Evolutionary conservation across 2,797 vertebrate species (phyloP), one percentile per base, ranked within the genome.

Genomic region (Microtus obscurus): DNA sequence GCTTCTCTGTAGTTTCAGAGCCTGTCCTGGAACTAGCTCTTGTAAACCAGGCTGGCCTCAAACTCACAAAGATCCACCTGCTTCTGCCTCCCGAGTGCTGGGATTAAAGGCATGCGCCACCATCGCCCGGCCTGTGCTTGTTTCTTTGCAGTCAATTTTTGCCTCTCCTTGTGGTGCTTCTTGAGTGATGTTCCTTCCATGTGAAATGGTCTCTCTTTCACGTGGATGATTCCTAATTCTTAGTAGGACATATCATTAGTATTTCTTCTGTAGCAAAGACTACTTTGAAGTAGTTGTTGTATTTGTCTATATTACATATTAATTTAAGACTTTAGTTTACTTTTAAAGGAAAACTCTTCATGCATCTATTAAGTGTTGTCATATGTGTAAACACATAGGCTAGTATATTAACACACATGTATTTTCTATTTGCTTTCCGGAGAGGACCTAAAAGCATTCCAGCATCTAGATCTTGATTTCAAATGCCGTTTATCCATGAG

Each of bases 301-400:
- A 27, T 12, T 19, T 43, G 2, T 69, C 87, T 86, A 67, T 82
- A 65, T 63, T 59, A 61, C 51, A 59, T 48, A 85, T 23, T 83
- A 31, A 45, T n/a, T 48, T 87, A 79, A 56, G 12, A 74, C 34
- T 51, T 29, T 81, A 17, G 77, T 65, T 5, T 48, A 13, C 45
- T 95, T 93, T 93, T 69, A 93, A 67, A 45, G 65, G 29, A 29
- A 3, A 85, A 83, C 8, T 29, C 59, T 73, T 90, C 48, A 67
- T 74, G 10, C 12, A 61, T 88, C 67, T 4, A 90, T 87, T 80
- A 81, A 16, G 81, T 61, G 6, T 65, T 37, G 19, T 23, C 37
- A 23, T 63, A 71, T 8, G 12, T 40, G 51, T 17, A 31, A 13
- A 73, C 5, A 51, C 0, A 10, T 37, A 10, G 1, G 48, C 19